These are phyloP conservation scores for Polypedilum pembai DNA, from an alignment of 1,140 invertebrate species.

Conservation along the genomic window DNA sequence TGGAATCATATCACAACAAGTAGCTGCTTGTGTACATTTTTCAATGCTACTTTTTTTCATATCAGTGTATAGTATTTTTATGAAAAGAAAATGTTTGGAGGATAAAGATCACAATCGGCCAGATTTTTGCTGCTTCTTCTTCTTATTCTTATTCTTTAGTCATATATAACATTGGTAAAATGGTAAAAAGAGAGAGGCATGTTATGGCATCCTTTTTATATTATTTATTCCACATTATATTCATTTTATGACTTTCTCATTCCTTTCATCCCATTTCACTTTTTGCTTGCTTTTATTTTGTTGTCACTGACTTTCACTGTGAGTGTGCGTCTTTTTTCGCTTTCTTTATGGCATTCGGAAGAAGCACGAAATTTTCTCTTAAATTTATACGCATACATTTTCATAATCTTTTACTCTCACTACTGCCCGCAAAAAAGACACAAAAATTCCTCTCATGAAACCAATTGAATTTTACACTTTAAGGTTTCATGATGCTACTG, in stretches of 20 bases:
- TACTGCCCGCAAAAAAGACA: no score
- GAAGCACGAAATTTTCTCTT: no score
- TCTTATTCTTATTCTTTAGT: neutral
- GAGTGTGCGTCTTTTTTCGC: no score
- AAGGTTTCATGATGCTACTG: neutral
- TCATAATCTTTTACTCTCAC: no score
- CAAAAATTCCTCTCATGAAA: neutral
- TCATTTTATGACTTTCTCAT: constrained; percentile 3
- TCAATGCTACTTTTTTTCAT: no score
- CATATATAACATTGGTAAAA: constrained; percentile 2
- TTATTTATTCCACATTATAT: neutral
- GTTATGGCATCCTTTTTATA: neutral
- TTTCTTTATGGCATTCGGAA: no score
- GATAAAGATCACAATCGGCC: constrained; percentile 1
- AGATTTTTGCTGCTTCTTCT: neutral
- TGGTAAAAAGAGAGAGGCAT: no score
- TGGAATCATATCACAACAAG: no score
- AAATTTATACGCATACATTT: no score
- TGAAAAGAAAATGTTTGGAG: neutral
- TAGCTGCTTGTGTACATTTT: no score
- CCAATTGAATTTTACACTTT: constrained; percentile 3
- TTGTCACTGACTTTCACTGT: no score
- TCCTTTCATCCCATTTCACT: neutral
- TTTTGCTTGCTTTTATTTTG: neutral
- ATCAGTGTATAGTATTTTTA: no score